Conservation (phyloP, 92 coral and sea anemone genomes). For the Zoanthus sansibaricus region DNA sequence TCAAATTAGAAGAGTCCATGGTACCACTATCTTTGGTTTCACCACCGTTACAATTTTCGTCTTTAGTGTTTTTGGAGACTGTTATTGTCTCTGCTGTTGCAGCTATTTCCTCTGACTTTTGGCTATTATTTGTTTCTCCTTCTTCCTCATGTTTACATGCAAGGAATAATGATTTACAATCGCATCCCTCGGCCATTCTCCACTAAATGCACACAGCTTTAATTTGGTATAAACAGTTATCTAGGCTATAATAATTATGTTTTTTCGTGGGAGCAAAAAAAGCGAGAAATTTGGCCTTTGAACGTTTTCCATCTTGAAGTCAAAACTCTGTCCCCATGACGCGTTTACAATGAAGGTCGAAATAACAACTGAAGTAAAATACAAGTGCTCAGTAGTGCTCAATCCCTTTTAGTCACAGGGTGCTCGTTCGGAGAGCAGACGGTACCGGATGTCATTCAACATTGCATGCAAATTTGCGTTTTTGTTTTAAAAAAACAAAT, state of each 20-base stretch:
- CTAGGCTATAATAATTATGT: not conserved
- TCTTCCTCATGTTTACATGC: slow-evolving; percentile 9
- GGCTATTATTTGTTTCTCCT: not conserved
- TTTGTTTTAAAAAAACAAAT: no score
- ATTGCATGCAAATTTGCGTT: no score
- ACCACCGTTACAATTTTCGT: slow-evolving; percentile 8
- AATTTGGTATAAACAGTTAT: not conserved
- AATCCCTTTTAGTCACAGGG: not conserved
- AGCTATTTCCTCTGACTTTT: not conserved
- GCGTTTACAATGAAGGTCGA: not conserved
- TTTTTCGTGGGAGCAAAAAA: not conserved
- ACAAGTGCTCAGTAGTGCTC: slow-evolving; percentile 12
- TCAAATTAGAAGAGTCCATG: slow-evolving; percentile 19
- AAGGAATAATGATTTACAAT: not conserved
- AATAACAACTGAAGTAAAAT: not conserved
- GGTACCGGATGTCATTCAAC: no score
- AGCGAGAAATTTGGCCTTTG: no score
- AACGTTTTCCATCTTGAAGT: not conserved
- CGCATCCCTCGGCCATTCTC: slow-evolving; percentile 47
- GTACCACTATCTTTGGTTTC: not conserved
- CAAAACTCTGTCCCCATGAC: no score
- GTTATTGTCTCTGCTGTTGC: slow-evolving; percentile 4
- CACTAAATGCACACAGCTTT: not conserved
- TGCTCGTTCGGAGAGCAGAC: no score
- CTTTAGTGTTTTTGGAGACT: not conserved